Base-by-base conservation (phyloP, 1,140 invertebrate species). In the Belonocnema kinseyi region DNA sequence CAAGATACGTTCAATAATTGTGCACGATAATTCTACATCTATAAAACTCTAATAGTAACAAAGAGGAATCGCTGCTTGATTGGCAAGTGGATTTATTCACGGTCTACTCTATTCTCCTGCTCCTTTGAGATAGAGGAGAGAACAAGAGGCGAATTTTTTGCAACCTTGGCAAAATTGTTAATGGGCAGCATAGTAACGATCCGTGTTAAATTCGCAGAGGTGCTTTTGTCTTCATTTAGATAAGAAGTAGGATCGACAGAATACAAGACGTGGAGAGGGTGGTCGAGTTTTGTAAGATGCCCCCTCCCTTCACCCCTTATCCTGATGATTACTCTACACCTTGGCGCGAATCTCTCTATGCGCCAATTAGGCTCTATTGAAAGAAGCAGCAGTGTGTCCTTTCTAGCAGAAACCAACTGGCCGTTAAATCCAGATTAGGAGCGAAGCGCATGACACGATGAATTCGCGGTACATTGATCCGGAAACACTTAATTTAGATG, bases 401-500 rank as follows among this genome's bases (percentile, higher is more conserved):
- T 26, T 19, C 83, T 74, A 66, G 53, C 52, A 79, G 83, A 80
- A 77, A 80, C 79, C 78, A 80, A n/a, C 56, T 56, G 26, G 40
- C 83, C 81, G 85, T 87, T 87, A 87, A 87, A 87, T 87, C 85
- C 85, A 87, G 86, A 87, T 87, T 87, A 87, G 85, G 85, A 87
- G 80, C 81, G 85, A 66, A 66, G 82, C 83, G 76, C 84, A 82
- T 85, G 84, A 87, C 83, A 85, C 79, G 80, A 80, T 86, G 82
- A 86, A 86, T 85, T 80, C 80, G 77, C 77, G 81, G 82, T 80
- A 80, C 85, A 80, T 84, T 82, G 83, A 86, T 85, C 85, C 85
- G 86, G 85, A 88, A 88, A 88, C 82, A 85, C 87, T 87, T 87
- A 87, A 87, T 87, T 87, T 87, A 87, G 85, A 87, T 82, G 83